phyloP scores from a whole-genome alignment of 2,888 invertebrate species.

The Cephalotes varians region DNA sequence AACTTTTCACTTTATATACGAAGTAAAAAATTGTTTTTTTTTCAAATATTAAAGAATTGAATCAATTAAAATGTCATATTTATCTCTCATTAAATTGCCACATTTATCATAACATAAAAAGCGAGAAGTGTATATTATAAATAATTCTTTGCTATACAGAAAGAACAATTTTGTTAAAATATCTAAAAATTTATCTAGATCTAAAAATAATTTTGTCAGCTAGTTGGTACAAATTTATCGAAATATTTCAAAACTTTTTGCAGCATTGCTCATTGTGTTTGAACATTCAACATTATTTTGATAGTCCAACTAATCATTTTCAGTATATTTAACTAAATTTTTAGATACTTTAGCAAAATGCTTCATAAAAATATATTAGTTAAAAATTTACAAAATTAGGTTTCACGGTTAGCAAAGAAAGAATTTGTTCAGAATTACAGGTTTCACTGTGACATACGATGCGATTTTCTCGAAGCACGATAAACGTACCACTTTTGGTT shows the following conservation, averaged over 20 bases:
- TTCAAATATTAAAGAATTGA: background rate
- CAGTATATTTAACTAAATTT: too few relatives aligned
- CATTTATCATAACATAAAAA: background rate
- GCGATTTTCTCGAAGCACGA: slow-evolving; percentile 14
- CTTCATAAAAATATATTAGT: background rate
- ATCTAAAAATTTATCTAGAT: too few relatives aligned
- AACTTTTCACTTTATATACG: background rate
- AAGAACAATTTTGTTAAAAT: too few relatives aligned
- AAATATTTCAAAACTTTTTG: too few relatives aligned
- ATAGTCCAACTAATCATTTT: too few relatives aligned
- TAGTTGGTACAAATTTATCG: too few relatives aligned
- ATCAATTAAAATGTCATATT: too few relatives aligned
- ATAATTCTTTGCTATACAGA: background rate
- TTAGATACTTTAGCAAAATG: too few relatives aligned
- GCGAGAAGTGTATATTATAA: background rate
- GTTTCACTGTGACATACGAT: background rate
- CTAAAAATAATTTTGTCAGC: too few relatives aligned
- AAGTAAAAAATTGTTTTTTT: background rate
- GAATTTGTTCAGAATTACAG: background rate
- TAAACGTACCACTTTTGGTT: slow-evolving; percentile 34
- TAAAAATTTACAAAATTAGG: background rate
- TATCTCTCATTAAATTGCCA: background rate
- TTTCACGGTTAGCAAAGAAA: background rate
- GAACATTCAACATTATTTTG: too few relatives aligned
- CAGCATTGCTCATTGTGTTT: too few relatives aligned